Conservation (phyloP, 2,888 invertebrate species). For the Alcis repandata region DNA sequence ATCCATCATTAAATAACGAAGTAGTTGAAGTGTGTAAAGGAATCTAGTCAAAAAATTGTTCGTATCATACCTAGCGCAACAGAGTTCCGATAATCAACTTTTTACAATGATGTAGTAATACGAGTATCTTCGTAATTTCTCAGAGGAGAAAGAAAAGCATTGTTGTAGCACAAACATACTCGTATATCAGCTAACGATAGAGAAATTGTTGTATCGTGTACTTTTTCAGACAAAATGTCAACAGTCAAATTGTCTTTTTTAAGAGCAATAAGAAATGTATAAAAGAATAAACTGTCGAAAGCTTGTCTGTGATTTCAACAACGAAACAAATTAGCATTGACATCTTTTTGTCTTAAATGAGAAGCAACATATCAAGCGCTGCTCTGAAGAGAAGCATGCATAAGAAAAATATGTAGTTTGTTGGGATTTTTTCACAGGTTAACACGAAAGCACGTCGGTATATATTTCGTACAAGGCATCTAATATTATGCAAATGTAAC, state of each 20-base stretch:
- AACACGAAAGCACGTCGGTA: neutral
- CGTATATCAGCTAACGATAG: no score
- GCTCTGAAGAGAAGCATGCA: neutral
- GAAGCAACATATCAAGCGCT: neutral
- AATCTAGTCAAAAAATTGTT: slow-evolving; percentile 16
- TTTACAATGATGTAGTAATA: neutral
- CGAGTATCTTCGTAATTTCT: neutral
- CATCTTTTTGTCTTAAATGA: slow-evolving; percentile 4
- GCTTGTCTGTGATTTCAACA: neutral
- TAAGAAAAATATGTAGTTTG: neutral
- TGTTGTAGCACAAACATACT: no score
- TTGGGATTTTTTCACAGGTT: neutral
- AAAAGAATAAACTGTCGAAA: no score
- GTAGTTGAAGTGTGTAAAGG: slow-evolving; percentile 11
- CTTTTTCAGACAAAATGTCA: no score
- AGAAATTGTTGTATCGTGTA: no score
- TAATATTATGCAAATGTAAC: slow-evolving; percentile 10
- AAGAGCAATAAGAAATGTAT: no score
- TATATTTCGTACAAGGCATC: slow-evolving; percentile 6
- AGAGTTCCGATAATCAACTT: slow-evolving; percentile 1
- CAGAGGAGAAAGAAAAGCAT: neutral
- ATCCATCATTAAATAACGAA: slow-evolving; percentile 15
- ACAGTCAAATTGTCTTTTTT: neutral
- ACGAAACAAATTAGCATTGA: slow-evolving; percentile 2
- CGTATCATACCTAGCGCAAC: slow-evolving; percentile 21